Base-by-base conservation (phyloP, 1,140 invertebrate genomes). In the Heterodera carotae region DNA sequence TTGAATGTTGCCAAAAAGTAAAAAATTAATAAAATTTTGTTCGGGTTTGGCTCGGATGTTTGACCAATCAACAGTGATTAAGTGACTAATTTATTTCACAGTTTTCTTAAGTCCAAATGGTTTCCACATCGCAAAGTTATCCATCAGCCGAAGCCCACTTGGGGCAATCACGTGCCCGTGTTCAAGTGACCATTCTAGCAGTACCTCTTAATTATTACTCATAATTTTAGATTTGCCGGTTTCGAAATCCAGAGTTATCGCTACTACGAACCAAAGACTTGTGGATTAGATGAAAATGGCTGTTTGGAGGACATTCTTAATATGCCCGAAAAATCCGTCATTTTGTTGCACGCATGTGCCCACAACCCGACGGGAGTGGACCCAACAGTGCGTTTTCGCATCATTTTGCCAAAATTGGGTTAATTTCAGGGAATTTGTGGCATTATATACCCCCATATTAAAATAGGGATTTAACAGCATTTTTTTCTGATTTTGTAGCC, bases 331-430 rank as follows among this genome's bases (percentile, higher is more conserved):
- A 92, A 92, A 75, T 94, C 96, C 7, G 92, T 98, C 36, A 93
- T 99, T 86, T 89, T 99, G 60, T 89, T 99, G 5, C 97, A 99
- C 89, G 95, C 96, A 18, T 99, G 97, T 90, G 97, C 97, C 36
- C 97, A 99, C 89, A 99, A 99, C 90, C 97, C 97, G 15, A 99
- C 97, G 69, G 97, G 97, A 67, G 95, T 98, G 43, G 90, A 91
- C 82, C 90, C 90, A 64, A 89, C 84, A 75, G 89, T 90, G 78
- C 83, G 83, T 12, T 75, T 36, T n/a, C 31, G 48, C 6, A 43
- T 43, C n/a, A n/a, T n/a, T n/a, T n/a, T n/a, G n/a, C n/a, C n/a
- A n/a, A n/a, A n/a, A n/a, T n/a, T n/a, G n/a, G n/a, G n/a, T n/a
- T n/a, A n/a, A n/a, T n/a, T n/a, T n/a, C n/a, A n/a, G n/a, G n/a